These are phyloP conservation scores for Helicoverpa armigera DNA, from an alignment of 1,140 invertebrate species.

Conservation along the genomic window DNA sequence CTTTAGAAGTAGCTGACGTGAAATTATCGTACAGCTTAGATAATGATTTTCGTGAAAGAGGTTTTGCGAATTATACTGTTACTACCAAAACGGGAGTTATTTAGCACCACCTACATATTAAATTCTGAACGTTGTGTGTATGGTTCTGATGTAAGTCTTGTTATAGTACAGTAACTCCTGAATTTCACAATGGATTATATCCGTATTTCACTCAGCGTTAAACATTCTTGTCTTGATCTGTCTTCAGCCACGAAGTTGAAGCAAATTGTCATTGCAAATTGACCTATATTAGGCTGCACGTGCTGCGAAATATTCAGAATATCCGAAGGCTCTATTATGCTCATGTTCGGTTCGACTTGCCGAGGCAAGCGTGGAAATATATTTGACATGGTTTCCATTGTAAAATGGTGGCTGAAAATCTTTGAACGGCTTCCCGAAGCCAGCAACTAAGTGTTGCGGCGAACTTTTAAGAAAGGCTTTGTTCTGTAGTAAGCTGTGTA, in stretches of 20 bases:
- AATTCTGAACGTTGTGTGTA: no score
- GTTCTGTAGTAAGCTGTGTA: no score
- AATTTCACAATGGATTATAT: background rate
- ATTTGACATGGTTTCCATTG: slow-evolving; percentile 17
- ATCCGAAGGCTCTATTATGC: slow-evolving; percentile 21
- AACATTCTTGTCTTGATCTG: background rate
- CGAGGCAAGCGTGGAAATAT: background rate
- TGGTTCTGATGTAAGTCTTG: no score
- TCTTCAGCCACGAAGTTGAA: background rate
- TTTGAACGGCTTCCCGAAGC: background rate
- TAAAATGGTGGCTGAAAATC: background rate
- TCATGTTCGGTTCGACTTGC: slow-evolving; percentile 14
- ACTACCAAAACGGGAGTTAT: no score
- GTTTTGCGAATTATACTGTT: no score
- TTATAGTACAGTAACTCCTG: no score
- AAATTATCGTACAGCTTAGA: no score
- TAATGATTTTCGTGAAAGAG: no score
- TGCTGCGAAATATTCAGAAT: slow-evolving; percentile 37
- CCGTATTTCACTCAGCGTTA: background rate
- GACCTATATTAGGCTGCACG: slow-evolving; percentile 31
- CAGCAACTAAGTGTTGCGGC: background rate
- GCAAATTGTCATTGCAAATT: slow-evolving; percentile 50
- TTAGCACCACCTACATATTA: no score
- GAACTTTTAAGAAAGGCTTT: background rate
- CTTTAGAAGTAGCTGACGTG: no score